Percentiles rank a stretch among this genome's conserved stretches.
Conservation (phyloP, 2,888 invertebrate species). For the Punctoribates punctum region DNA sequence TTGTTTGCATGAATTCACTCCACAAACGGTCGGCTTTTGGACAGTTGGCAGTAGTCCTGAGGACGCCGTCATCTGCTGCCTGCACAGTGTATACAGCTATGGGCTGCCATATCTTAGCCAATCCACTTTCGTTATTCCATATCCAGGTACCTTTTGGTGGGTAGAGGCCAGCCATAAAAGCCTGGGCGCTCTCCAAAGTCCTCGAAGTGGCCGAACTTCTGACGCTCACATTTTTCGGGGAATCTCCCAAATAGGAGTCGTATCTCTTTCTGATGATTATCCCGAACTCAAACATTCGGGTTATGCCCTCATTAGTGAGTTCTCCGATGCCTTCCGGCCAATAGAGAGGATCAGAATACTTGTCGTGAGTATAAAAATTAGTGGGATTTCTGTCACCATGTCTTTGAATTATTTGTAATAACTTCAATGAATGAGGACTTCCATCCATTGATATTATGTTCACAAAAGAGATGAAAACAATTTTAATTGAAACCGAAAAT, state of each 20-base stretch:
- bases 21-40: slow-evolving; percentile 5
- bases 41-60: slow-evolving; percentile 26
- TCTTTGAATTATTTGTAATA: slow-evolving; percentile 21
- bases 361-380: slow-evolving; percentile 36
- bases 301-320: slow-evolving; percentile 13
- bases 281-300: slow-evolving; percentile 25
- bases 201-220: background rate
- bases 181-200: background rate
- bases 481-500: background rate
- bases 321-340: slow-evolving; percentile 41
- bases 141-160: background rate
- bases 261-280: background rate
- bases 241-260: background rate
- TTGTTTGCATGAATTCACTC: slow-evolving; percentile 6
- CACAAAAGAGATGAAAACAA: background rate
- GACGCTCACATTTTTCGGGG: background rate
- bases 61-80: background rate
- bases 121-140: background rate
- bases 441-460: background rate
- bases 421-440: background rate
- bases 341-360: background rate
- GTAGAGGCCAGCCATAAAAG: slow-evolving; percentile 1
- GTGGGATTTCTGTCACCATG: slow-evolving; percentile 29
- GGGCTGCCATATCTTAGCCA: slow-evolving; percentile 1
- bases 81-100: background rate